A percentile compares a stretch with the other conserved stretches of the same genome.
phyloP scores from a whole-genome alignment of 2,113 vertebrate species.

The Noturus placidus region DNA sequence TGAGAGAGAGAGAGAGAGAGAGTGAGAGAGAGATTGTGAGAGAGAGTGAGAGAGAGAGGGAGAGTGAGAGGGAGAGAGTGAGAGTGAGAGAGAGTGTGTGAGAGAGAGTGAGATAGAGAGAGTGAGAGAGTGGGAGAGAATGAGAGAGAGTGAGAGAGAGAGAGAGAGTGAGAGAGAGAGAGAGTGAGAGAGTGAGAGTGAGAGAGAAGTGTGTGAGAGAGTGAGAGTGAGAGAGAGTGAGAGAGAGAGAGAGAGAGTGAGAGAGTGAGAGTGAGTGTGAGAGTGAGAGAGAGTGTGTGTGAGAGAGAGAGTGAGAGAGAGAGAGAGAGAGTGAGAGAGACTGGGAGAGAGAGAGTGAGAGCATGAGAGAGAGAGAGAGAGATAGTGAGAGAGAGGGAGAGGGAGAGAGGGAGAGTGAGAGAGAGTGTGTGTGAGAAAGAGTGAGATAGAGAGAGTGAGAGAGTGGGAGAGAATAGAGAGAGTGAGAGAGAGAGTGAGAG shows the following conservation, averaged over 20 bases:
- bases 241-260: background rate
- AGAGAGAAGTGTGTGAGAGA: too few relatives aligned
- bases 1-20: background rate
- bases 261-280: background rate
- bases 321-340: background rate
- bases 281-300: too few relatives aligned
- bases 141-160: too few relatives aligned
- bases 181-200: background rate
- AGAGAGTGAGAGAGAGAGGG: too few relatives aligned
- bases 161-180: background rate
- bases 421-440: too few relatives aligned
- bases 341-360: too few relatives aligned
- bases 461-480: too few relatives aligned
- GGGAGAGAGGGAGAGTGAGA: too few relatives aligned
- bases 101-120: background rate
- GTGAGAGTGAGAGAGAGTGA: background rate
- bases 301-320: background rate
- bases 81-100: too few relatives aligned
- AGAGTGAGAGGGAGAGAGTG: background rate
- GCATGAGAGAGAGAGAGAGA: background rate
- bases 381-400: background rate
- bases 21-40: background rate
- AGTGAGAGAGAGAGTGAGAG: background rate
- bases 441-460: background rate
- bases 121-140: background rate